Conservation (phyloP, 2,113 vertebrate genomes). For the Saguinus imperator region DNA sequence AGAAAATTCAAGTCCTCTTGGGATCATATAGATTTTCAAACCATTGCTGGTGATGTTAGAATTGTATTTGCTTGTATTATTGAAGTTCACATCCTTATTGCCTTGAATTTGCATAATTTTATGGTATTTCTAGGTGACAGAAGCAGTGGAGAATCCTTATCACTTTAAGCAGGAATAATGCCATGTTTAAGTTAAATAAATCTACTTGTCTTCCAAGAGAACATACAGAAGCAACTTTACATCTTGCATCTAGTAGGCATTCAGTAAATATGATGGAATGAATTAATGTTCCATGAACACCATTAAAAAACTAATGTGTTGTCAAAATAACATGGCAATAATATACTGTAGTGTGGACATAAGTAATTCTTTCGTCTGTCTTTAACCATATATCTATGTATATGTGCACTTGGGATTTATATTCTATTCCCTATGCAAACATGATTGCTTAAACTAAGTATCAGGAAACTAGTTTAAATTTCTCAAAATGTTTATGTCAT, state of each 20-base stretch:
- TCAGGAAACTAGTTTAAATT: constrained; percentile 9
- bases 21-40: not conserved
- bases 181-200: not conserved
- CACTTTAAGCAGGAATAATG: not conserved
- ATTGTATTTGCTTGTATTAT: not conserved
- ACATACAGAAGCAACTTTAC: not conserved
- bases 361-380: constrained; percentile 3
- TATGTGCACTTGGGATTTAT: not conserved
- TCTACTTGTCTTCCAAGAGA: constrained; percentile 36
- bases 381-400: not conserved
- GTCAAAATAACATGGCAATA: not conserved
- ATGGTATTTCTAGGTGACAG: constrained; percentile 13
- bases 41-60: not conserved
- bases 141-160: not conserved
- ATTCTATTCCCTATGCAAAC: not conserved
- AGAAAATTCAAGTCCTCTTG: not conserved
- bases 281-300: not conserved
- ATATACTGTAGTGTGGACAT: not conserved
- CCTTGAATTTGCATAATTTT: constrained; percentile 1
- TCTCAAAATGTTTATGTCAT: constrained; percentile 16
- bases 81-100: not conserved
- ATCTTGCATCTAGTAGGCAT: not conserved
- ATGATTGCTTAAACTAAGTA: not conserved
- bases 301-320: not conserved
- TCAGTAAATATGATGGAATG: not conserved